phyloP scores from a whole-genome alignment of 2,888 invertebrate genomes.

The Allophyes oxyacanthae region DNA sequence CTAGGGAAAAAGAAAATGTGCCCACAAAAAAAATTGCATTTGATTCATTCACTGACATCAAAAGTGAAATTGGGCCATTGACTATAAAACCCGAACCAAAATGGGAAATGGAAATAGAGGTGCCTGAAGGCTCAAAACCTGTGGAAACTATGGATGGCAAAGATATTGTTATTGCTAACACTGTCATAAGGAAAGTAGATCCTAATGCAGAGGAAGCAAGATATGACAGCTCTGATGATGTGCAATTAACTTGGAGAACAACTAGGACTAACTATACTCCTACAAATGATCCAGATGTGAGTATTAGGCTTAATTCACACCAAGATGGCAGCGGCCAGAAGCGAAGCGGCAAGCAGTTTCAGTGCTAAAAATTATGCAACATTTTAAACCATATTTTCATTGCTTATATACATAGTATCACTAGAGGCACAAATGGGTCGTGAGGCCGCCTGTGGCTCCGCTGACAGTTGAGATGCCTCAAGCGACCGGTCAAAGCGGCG shows the following conservation, averaged over 20 bases:
- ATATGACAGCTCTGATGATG: constrained; percentile 58
- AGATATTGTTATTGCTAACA: constrained; percentile 84
- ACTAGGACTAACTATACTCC: constrained; percentile 51
- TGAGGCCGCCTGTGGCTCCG: too few relatives aligned
- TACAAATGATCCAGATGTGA: constrained; percentile 71
- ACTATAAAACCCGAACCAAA: constrained; percentile 80
- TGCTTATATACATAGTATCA: too few relatives aligned
- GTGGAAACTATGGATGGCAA: constrained; percentile 75
- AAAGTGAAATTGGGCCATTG: constrained; percentile 84
- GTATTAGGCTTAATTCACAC: constrained; percentile 55
- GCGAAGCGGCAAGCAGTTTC: too few relatives aligned
- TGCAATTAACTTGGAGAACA: constrained; percentile 75
- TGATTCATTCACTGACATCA: constrained; percentile 84
- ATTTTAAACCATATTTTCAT: too few relatives aligned
- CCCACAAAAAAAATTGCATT: constrained; percentile 85
- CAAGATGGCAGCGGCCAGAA: too few relatives aligned
- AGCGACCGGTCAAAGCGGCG: too few relatives aligned
- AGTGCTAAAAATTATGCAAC: too few relatives aligned
- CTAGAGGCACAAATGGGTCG: too few relatives aligned
- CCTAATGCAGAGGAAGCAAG: constrained; percentile 62
- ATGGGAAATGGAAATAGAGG: constrained; percentile 85
- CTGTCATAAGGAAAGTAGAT: constrained; percentile 85
- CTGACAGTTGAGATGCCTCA: too few relatives aligned
- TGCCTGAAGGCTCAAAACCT: constrained; percentile 59
- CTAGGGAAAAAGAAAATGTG: constrained; percentile 65